Conservation (phyloP, 2,888 invertebrate genomes). For the Phania funesta region DNA sequence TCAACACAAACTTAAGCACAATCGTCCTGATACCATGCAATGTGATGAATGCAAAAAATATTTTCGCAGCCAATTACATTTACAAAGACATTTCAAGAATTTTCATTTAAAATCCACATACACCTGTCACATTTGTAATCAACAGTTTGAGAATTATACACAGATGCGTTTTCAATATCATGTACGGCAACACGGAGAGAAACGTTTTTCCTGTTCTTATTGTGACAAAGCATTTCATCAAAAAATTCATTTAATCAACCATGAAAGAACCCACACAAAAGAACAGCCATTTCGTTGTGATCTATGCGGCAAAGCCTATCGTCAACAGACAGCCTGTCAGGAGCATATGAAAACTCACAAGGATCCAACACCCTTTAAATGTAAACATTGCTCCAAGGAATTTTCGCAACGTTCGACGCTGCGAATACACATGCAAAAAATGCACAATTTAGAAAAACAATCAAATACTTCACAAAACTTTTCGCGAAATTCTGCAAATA, state of each 20-base stretch:
- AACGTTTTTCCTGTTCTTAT: slow-evolving; percentile 70
- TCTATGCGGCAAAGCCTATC: slow-evolving; percentile 71
- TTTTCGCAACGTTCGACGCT: slow-evolving; percentile 70
- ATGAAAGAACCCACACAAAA: slow-evolving; percentile 71
- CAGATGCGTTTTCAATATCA: slow-evolving; percentile 71
- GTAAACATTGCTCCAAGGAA: slow-evolving; percentile 71
- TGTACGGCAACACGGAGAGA: slow-evolving; percentile 71
- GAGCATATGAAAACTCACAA: slow-evolving; percentile 70
- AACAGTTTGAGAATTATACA: slow-evolving; percentile 70
- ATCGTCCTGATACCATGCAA: slow-evolving; percentile 67
- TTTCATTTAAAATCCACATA: slow-evolving; percentile 71
- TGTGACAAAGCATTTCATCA: slow-evolving; percentile 72
- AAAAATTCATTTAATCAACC: slow-evolving; percentile 71
- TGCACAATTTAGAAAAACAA: slow-evolving; percentile 51
- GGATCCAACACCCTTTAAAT: slow-evolving; percentile 71
- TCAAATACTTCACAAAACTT: slow-evolving; percentile 52
- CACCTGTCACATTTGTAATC: slow-evolving; percentile 71
- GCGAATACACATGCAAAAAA: slow-evolving; percentile 65
- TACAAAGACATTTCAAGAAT: slow-evolving; percentile 69
- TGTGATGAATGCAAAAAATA: slow-evolving; percentile 70
- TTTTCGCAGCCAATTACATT: slow-evolving; percentile 69
- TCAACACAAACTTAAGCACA: slow-evolving; percentile 69
- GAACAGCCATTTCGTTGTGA: slow-evolving; percentile 71
- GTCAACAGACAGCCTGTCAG: slow-evolving; percentile 70
- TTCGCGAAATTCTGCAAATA: slow-evolving; percentile 32